phyloP scores from a whole-genome alignment of 1,140 invertebrate genomes.

The Heterodera schachtii region DNA sequence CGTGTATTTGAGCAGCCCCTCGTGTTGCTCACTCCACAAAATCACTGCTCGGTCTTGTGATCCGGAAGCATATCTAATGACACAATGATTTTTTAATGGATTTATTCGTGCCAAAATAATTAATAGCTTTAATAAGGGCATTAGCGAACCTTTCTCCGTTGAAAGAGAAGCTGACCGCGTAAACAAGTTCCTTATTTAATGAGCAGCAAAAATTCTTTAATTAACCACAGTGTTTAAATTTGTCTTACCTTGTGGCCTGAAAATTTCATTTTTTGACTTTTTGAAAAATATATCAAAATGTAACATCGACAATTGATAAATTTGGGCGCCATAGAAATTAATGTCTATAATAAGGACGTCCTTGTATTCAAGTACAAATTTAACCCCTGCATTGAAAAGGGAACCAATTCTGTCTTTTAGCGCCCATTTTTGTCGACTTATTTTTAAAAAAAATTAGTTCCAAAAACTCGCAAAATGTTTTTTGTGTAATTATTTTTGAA shows the following conservation, averaged over 20 bases:
- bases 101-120: not conserved
- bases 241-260: not conserved
- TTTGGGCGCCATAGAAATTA: too few species aligned
- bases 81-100: not conserved
- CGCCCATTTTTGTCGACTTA: too few species aligned
- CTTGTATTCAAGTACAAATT: too few species aligned
- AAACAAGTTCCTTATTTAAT: conserved; percentile 86
- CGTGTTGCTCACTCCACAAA: conserved; percentile 93
- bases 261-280: not conserved
- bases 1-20: conserved; percentile 95
- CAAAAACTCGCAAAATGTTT: too few species aligned
- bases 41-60: conserved; percentile 96
- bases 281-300: too few species aligned
- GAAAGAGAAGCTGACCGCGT: conserved; percentile 85
- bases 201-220: conserved; percentile 62
- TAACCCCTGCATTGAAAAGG: too few species aligned
- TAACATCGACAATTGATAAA: too few species aligned
- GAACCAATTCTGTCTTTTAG: too few species aligned
- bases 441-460: too few species aligned
- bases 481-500: too few species aligned
- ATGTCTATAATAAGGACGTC: too few species aligned
- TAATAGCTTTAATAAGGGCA: not conserved
- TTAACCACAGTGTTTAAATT: not conserved
- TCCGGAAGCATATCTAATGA: conserved; percentile 85
- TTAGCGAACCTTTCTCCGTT: conserved; percentile 77